Evolutionary conservation across 2,888 invertebrate species (phyloP), one percentile per base, ranked within the genome.

Genomic region (Lycophotia porphyrea): DNA sequence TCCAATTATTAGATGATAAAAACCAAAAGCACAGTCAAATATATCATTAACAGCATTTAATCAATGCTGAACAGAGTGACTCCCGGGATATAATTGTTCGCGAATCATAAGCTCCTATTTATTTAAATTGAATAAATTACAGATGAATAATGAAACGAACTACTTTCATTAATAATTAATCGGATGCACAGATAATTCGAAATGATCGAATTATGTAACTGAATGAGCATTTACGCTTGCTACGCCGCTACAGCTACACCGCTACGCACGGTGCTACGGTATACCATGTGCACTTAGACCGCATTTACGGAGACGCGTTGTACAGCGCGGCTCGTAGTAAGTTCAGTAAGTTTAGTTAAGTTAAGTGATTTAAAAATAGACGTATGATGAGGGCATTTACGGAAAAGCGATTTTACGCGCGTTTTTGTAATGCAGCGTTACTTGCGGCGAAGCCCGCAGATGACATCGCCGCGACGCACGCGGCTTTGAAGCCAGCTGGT

Each of bases 101-200:
- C 52, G 39, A 74, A 60, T 67, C 69, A 65, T 80, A 80, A 31
- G 52, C 73, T 71, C 58, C 34, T 84, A 74, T 84, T 80, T 81
- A 71, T 64, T 84, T 61, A 63, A 81, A 74, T 71, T 58, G 27
- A 71, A 69, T 72, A 55, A 69, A 64, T 73, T n/a, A 42, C 34
- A 36, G 7, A 42, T 68, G 47, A 58, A 81, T 69, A 65, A 84
- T 76, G 55, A 65, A 80, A 74, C 21, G 39, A 63, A 47, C 71
- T 68, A 61, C 36, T 81, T 81, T 75, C 18, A 84, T 75, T 49
- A 42, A 68, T 63, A 21, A 81, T 64, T 80, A 68, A 61, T 68
- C 18, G 5, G 47, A 74, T 47, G 9, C 13, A 47, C 64, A 68
- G 52, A 52, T 65, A 68, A 72, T 79, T 68, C 47, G 21, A 24